Evolutionary conservation across 2,888 invertebrate genomes (phyloP), one percentile per base, ranked within the genome.

Genomic region (Deilephila elpenor): DNA sequence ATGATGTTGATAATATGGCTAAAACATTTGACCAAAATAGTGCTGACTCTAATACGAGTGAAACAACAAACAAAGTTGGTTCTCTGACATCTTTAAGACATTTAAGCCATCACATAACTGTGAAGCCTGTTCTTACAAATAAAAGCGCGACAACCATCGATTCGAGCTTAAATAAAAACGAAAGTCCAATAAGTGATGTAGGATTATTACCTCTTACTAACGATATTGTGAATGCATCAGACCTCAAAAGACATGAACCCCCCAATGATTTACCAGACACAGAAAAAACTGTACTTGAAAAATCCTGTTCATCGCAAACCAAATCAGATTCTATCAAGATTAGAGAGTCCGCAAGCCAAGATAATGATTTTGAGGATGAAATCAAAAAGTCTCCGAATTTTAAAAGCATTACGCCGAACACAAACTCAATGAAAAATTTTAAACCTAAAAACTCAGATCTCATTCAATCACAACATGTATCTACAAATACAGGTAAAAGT

Each of bases 31-130:
- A 61, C 32, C 73, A 74, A 34, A 77, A 74, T 73, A 71, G 74
- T 44, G 73, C 34, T n/a, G 59, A 73, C 37, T 70, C 72, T 37
- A 75, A 70, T 20, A 70, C 73, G 56, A 73, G 73, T 44, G 70
- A 70, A 44, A 59, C 25, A 34, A 7, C 37, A n/a, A 61, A 19
- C 25, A 34, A 64, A 64, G 25, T 34, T 72, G 59, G 77, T 37
- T 81, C 89, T 71, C 78, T 90, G 74, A 82, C 86, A 72, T 85
- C 84, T 3, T 81, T 92, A 74, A 91, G 91, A 83, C 88, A 85
- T 82, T 84, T 92, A 75, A 86, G 91, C 76, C 88, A 88, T 76
- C 80, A 89, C 20, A 85, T 89, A 71, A 90, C 90, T 71, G 83
- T 93, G 3, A 93, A 92, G 82, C 77, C 91, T 53, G 78, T 89